Evolutionary conservation across 2,113 vertebrate species (phyloP).

Genomic region (Hippocampus zosterae): DNA sequence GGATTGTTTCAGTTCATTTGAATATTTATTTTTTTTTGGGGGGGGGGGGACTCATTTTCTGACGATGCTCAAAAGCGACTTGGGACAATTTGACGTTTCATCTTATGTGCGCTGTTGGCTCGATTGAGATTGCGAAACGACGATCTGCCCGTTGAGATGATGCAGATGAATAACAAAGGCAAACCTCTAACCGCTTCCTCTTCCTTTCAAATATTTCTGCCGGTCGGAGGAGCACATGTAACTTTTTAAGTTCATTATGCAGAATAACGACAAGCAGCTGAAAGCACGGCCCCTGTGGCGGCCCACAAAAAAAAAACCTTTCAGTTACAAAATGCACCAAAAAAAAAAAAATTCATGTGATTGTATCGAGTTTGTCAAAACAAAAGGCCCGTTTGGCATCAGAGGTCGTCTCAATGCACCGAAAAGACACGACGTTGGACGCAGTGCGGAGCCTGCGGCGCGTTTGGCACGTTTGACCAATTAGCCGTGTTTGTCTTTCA

Average conservation of each 20-base stretch:
- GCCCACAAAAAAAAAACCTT: conserved; percentile 25
- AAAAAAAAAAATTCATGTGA: conserved; percentile 57
- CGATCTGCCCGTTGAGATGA: conserved; percentile 29
- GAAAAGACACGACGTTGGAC: conserved; percentile 41
- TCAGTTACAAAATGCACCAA: conserved; percentile 63
- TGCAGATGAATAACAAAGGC: conserved; percentile 44
- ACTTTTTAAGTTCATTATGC: conserved; percentile 52
- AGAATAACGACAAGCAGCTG: conserved; percentile 44
- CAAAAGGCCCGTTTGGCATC: conserved; percentile 57
- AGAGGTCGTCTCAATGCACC: conserved; percentile 63
- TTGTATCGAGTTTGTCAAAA: conserved; percentile 71
- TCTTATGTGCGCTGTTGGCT: background rate
- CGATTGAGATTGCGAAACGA: background rate
- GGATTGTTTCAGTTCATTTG: no score
- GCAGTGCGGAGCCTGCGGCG: conserved; percentile 31
- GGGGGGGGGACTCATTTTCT: no score
- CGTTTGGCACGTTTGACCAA: conserved; percentile 58
- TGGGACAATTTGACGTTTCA: conserved; percentile 25
- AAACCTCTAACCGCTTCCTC: conserved; percentile 7
- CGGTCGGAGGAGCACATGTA: conserved; percentile 39
- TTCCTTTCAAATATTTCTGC: conserved; percentile 26
- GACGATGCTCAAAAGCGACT: no score
- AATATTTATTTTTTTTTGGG: no score
- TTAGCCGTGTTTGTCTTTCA: conserved; percentile 77
- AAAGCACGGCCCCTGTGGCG: conserved; percentile 41